These are phyloP conservation scores for Hemistola chrysoprasaria DNA, from an alignment of 2,888 invertebrate genomes.

Conservation along the genomic window DNA sequence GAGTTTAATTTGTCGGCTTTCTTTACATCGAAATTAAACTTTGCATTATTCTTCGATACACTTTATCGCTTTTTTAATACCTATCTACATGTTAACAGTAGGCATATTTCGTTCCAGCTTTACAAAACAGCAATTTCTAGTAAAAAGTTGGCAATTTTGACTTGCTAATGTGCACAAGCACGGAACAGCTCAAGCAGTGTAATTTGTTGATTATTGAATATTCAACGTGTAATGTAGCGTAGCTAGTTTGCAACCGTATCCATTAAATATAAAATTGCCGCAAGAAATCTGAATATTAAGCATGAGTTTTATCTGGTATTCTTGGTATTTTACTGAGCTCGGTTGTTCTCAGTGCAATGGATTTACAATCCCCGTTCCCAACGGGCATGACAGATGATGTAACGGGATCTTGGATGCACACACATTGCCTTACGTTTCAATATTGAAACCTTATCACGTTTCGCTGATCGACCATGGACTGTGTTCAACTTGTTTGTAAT, in stretches of 20 bases:
- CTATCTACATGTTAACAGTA: too few relatives aligned
- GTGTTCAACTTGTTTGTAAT: too few relatives aligned
- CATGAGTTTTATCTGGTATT: conserved; percentile 6
- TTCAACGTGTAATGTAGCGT: too few relatives aligned
- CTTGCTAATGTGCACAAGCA: neutral
- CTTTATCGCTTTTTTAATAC: conserved; percentile 14
- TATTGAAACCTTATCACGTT: conserved; percentile 6
- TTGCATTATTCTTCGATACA: conserved; percentile 26
- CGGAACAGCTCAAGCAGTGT: neutral
- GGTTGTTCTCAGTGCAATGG: conserved; percentile 21
- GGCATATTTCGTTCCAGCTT: neutral
- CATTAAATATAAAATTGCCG: too few relatives aligned
- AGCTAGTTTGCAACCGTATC: too few relatives aligned
- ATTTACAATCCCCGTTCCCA: conserved; percentile 27
- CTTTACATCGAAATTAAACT: conserved; percentile 42
- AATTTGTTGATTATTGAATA: neutral
- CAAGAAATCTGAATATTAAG: too few relatives aligned
- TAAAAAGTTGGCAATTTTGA: conserved; percentile 6
- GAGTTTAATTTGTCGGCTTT: conserved; percentile 43
- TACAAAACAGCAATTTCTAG: conserved; percentile 3
- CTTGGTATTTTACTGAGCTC: conserved; percentile 19
- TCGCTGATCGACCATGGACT: too few relatives aligned
- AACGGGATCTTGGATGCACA: conserved; percentile 25
- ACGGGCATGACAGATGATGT: conserved; percentile 26
- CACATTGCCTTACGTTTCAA: conserved; percentile 12